Evolutionary conservation across 2,113 vertebrate species (phyloP), one percentile per base, ranked within the genome.

Genomic region (Edolisoma coerulescens): DNA sequence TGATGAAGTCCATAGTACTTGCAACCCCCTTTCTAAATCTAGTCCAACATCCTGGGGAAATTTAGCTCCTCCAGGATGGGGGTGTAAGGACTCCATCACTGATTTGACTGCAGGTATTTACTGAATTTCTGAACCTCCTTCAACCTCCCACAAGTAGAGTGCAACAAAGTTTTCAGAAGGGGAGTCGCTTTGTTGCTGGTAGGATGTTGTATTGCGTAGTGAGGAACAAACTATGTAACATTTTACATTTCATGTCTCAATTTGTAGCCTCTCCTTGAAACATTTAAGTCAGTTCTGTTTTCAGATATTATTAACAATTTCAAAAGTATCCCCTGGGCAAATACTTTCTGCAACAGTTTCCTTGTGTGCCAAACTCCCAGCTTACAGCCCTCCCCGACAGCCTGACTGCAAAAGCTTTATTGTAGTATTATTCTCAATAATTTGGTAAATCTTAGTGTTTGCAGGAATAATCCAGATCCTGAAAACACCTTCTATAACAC

Each of bases 21-120:
- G 22, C 23, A 63, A 37, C 13, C 30, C 56, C n/a, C 9, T 67
- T 92, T 77, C 56, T 7, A 60, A 59, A 35, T 23, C 7, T 21
- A 60, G 27, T 41, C 30, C 33, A 53, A 2, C 15, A 59, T 30
- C 14, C 84, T 47, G 47, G 16, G 13, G 47, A 89, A 86, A 87
- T 45, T 22, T 41, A 28, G 20, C 3, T 87, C 3, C 75, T 89
- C 24, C 10, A 4, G 44, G 16, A 12, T 44, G 27, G 16, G 4
- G 3, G 4, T 20, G 0, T 50, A 70, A 80, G 32, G 64, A 21
- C 35, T 35, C 7, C 28, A 19, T 32, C 1, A 0, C 39, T 3
- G 2, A 41, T 74, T 23, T 63, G 13, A 37, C 16, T 24, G 17
- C 3, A 21, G 30, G 22, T 50, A 23, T 64, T 49, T 30, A 11